Evolutionary conservation across 2,113 vertebrate genomes (phyloP).

Genomic region (Ariopsis seemanni): DNA sequence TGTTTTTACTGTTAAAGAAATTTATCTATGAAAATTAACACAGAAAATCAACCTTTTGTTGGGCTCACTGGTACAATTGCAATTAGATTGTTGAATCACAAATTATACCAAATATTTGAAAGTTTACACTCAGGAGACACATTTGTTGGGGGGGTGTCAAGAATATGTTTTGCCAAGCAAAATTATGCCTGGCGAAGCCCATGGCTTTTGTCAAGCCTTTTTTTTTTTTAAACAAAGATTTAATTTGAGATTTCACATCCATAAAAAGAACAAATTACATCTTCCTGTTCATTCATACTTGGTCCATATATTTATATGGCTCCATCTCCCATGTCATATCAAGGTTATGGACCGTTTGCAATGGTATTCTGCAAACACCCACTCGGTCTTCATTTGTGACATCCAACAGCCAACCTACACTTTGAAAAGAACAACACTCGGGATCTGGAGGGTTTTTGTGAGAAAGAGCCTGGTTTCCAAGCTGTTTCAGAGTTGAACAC

Average conservation of each 20-base stretch:
- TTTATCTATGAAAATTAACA: too few species aligned
- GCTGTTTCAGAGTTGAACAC: neutral
- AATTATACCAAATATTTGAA: too few species aligned
- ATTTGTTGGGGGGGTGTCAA: too few species aligned
- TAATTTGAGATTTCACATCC: neutral
- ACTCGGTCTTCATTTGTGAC: constrained; percentile 31
- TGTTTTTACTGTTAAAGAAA: too few species aligned
- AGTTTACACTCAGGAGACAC: too few species aligned
- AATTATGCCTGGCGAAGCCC: too few species aligned
- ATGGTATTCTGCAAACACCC: constrained; percentile 34
- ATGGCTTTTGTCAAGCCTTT: too few species aligned
- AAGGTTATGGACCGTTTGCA: constrained; percentile 35
- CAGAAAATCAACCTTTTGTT: too few species aligned
- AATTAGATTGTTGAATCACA: too few species aligned
- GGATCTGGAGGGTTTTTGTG: constrained; percentile 26
- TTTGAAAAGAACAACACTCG: constrained; percentile 14
- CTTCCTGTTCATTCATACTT: constrained; percentile 10
- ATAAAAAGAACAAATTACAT: neutral
- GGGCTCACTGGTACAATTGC: too few species aligned
- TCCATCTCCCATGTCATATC: constrained; percentile 29
- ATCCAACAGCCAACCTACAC: constrained; percentile 24
- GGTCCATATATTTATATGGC: neutral
- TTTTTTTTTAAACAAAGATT: neutral
- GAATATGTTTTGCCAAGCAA: too few species aligned
- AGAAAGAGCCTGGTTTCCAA: constrained; percentile 34